phyloP scores from a whole-genome alignment of 2,113 vertebrate species.

The Neogobius melanostomus region DNA sequence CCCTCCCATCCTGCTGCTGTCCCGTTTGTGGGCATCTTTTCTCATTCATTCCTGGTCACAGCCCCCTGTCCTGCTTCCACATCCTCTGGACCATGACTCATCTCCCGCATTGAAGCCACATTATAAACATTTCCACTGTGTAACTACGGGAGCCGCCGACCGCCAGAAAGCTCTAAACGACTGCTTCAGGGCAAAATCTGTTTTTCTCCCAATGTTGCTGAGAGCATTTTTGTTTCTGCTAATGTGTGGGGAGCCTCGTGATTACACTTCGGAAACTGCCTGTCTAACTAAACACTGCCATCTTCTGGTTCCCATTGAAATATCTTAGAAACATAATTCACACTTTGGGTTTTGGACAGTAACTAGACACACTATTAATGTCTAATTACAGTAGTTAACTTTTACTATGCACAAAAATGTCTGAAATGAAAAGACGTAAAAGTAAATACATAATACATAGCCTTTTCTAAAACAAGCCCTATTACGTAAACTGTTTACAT shows the following conservation, averaged over 20 bases:
- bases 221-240: slow-evolving; percentile 12
- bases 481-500: neutral
- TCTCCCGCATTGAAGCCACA: slow-evolving; percentile 52
- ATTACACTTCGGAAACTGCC: neutral
- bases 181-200: neutral
- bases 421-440: too few relatives aligned
- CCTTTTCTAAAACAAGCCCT: too few relatives aligned
- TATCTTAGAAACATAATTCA: neutral
- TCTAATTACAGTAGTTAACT: too few relatives aligned
- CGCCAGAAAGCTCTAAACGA: slow-evolving; percentile 36
- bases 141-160: slow-evolving; percentile 39
- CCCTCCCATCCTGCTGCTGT: slow-evolving; percentile 9
- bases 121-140: slow-evolving; percentile 70
- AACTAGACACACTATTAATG: too few relatives aligned
- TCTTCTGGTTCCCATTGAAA: slow-evolving; percentile 21
- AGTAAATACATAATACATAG: too few relatives aligned
- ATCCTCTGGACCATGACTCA: slow-evolving; percentile 72
- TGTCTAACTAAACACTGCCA: slow-evolving; percentile 21
- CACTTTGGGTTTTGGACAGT: too few relatives aligned
- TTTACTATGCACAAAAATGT: too few relatives aligned
- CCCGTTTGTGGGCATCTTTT: neutral
- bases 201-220: neutral
- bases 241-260: neutral
- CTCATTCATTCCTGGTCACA: slow-evolving; percentile 46
- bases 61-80: slow-evolving; percentile 49